Base-by-base conservation (phyloP, 2,888 invertebrate species). In the Automeris io region DNA sequence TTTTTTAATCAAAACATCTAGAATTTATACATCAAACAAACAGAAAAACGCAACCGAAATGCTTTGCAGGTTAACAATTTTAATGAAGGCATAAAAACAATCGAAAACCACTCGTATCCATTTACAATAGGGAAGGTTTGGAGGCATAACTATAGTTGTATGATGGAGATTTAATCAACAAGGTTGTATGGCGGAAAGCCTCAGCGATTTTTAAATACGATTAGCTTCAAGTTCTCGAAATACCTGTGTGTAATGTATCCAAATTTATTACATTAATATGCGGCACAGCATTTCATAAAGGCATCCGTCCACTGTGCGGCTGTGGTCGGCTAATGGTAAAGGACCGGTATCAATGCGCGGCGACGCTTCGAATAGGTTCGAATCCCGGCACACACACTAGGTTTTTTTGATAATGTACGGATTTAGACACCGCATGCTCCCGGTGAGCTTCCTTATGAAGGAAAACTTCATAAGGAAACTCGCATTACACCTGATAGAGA, bases 121-220 rank as follows among this genome's bases (percentile, higher is more conserved):
- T 35, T 18, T 18, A 5, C 12, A 42, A 51, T 61, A 51, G 38
- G 45, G 35, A 33, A 39, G 29, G 25, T 23, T 18, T 44, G 9
- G 12, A 19, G 12, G 47, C 19, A 40, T 23, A 39, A n/a, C 19
- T 41, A 23, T 33, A 21, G 21, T 29, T 39, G 46, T 49, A 42
- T 42, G 44, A 40, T 45, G 41, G 33, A 54, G 63, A 65, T 66
- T 52, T 63, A 63, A 63, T 65, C 65, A 59, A 50, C 57, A 57
- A 67, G 67, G 65, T 55, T 66, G 56, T 53, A 48, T 44, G 47
- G 62, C 62, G 65, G 65, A 63, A 64, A 64, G 62, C 34, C 12
- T 34, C 22, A 23, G 7, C 12, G 11, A 37, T 18, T 31, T 18
- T 23, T 37, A 37, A 29, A 29, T 29, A 22, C 23, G 37, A 22